Base-by-base conservation (phyloP, 1,140 invertebrate species). In the Temnothorax longispinosus region DNA sequence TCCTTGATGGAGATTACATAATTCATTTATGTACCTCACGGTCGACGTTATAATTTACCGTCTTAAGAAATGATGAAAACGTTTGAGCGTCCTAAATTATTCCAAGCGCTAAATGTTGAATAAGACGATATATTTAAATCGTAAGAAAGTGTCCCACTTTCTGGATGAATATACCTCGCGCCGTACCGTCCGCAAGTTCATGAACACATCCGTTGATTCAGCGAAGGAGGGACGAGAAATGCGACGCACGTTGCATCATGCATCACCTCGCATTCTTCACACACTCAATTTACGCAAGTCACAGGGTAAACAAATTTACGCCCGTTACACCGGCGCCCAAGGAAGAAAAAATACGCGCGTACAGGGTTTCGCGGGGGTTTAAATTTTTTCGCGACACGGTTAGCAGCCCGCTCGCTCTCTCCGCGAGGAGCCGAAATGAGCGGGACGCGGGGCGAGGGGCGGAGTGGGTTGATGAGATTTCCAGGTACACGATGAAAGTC, bases 401-500 rank as follows among this genome's bases (percentile, higher is more conserved):
- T 69, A 71, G 47, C 78, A 71, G 21, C 52, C 27, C 27, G 27
- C 27, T 27, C 27, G 27, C 27, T 27, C 27, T 27, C 27, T 15
- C 11, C 65, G 41, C 65, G 65, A 47, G 41, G 35, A 58, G 41
- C 80, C 80, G 54, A 84, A 84, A 84, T 13, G 35, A 13, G 54
- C 80, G 54, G 21, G 58, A n/a, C 21, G 38, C 10, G 27, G 27
- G 1, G 41, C 10, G 38, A 38, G 47, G 0, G 15, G 50, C 15
- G 21, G 18, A 18, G 50, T 0, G 21, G 64, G 35, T 47, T 72
- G 80, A 84, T 81, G 80, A 82, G 80, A 74, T 84, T 84, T 84
- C 41, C 67, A 60, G 80, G 64, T 81, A 84, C 80, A 74, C 80
- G 69, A 56, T 8, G 65, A 41, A 84, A 84, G 80, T 84, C 54